Evolutionary conservation across 2,113 vertebrate genomes (phyloP).

Genomic region (Lampris megalopsis): DNA sequence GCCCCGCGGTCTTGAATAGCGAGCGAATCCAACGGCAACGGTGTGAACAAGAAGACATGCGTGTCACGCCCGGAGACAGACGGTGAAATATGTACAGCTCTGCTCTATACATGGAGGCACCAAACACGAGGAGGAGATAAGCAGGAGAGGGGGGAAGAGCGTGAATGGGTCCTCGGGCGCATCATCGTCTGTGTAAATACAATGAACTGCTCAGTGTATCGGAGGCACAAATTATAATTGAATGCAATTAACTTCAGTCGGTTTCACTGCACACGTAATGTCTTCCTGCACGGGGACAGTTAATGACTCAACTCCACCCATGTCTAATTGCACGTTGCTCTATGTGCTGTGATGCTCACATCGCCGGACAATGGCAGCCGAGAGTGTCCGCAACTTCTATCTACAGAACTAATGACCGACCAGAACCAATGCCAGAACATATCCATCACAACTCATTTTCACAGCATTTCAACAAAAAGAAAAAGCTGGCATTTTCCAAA

Average conservation of each 20-base stretch:
- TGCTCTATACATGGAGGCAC: conserved; percentile 70
- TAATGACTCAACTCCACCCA: conserved; percentile 57
- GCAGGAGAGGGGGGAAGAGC: not conserved
- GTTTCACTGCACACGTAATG: conserved; percentile 66
- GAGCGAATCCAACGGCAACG: conserved; percentile 43
- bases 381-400: conserved; percentile 12
- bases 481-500: conserved; percentile 34
- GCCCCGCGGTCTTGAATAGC: conserved; percentile 20
- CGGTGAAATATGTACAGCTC: conserved; percentile 37
- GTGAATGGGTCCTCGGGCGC: not conserved
- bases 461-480: conserved; percentile 35
- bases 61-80: conserved; percentile 41
- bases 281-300: conserved; percentile 47
- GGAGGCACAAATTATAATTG: conserved; percentile 75
- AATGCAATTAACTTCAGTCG: conserved; percentile 71
- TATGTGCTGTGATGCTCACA: conserved; percentile 44
- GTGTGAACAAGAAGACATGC: conserved; percentile 17
- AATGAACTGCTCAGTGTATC: conserved; percentile 54
- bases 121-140: conserved; percentile 56
- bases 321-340: conserved; percentile 68
- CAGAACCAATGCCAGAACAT: conserved; percentile 8
- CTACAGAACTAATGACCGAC: conserved; percentile 50
- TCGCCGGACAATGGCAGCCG: conserved; percentile 33
- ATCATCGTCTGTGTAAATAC: conserved; percentile 38
- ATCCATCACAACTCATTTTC: conserved; percentile 43